Conservation (phyloP, 2,113 vertebrate genomes). For the Tachysurus fulvidraco region DNA sequence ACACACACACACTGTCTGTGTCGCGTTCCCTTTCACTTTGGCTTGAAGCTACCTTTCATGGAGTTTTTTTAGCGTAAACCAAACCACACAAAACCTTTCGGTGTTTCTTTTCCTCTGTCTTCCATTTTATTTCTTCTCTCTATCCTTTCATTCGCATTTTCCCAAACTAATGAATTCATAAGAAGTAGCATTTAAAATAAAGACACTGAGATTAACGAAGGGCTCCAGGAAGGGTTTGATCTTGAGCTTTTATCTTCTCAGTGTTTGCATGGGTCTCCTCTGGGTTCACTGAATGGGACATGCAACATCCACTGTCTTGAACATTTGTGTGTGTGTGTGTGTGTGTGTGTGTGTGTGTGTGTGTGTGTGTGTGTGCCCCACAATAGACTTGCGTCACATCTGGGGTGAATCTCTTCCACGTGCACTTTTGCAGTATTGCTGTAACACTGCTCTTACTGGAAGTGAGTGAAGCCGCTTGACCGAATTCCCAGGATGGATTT, state of each 20-base stretch:
- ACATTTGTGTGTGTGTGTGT: neutral
- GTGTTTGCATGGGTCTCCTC: neutral
- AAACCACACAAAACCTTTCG: neutral
- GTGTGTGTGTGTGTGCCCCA: neutral
- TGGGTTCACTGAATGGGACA: neutral
- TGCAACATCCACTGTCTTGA: neutral
- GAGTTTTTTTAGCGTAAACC: neutral
- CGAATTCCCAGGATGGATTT: neutral
- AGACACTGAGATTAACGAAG: neutral
- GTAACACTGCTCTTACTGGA: neutral
- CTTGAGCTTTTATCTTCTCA: neutral
- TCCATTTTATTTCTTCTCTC: neutral
- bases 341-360: neutral
- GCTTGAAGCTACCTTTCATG: neutral
- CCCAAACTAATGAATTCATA: neutral
- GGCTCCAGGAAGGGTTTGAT: neutral
- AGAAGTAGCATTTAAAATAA: neutral
- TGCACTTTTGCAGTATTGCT: neutral
- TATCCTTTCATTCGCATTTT: neutral
- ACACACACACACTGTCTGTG: neutral
- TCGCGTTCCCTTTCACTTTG: neutral
- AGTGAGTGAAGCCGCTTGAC: neutral
- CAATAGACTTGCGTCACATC: neutral
- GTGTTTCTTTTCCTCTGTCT: neutral
- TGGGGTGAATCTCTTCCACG: neutral